Evolutionary conservation across 92 coral and sea anemone species (phyloP).

Genomic region (Metridium senile): DNA sequence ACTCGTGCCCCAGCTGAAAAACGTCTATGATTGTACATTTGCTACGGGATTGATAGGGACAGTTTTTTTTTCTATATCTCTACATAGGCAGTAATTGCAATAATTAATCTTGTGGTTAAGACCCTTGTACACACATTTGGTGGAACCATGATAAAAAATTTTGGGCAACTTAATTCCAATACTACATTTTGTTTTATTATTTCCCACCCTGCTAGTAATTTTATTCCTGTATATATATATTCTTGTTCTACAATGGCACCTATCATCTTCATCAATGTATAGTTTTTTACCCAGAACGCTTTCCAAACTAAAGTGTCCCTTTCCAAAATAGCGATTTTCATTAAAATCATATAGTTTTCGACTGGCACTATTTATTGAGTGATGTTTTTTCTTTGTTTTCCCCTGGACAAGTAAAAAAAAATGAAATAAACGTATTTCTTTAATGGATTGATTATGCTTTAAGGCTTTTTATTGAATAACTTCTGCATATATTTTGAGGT

Average conservation of each 20-base stretch:
- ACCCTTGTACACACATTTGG: not conserved
- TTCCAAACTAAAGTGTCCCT: too few relatives aligned
- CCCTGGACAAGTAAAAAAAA: too few relatives aligned
- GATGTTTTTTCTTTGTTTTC: too few relatives aligned
- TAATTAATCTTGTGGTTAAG: not conserved
- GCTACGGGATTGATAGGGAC: not conserved
- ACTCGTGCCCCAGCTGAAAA: not conserved
- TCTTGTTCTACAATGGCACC: not conserved
- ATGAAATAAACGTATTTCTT: too few relatives aligned
- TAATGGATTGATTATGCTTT: too few relatives aligned
- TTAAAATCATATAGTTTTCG: too few relatives aligned
- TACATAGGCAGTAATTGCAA: not conserved
- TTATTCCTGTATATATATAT: not conserved
- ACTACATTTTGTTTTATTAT: not conserved
- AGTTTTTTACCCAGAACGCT: not conserved
- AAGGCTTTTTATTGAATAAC: too few relatives aligned
- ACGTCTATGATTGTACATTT: not conserved
- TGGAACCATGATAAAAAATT: not conserved
- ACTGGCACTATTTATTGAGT: too few relatives aligned
- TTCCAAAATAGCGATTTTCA: too few relatives aligned
- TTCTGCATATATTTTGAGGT: too few relatives aligned
- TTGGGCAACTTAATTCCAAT: not conserved
- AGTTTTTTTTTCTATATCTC: not conserved
- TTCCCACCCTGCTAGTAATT: not conserved
- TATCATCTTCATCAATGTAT: not conserved